Conservation (phyloP, 2,797 vertebrate species). For the Phylloscopus collybita region DNA sequence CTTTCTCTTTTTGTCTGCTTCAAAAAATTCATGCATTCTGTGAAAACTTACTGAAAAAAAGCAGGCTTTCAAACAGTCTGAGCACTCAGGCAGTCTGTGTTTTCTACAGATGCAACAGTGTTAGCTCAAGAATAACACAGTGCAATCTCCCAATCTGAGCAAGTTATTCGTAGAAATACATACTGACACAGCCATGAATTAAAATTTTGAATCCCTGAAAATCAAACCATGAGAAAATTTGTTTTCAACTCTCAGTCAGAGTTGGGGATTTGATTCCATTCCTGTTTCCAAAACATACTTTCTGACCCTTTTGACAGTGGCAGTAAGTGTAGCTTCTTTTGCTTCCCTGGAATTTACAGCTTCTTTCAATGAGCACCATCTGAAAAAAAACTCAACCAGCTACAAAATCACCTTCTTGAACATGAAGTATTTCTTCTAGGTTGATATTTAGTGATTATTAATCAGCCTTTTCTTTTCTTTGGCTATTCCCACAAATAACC, state of each 20-base stretch:
- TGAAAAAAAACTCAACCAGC: accelerated
- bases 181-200: neutral
- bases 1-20: neutral
- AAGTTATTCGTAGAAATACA: neutral
- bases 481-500: neutral
- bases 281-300: neutral
- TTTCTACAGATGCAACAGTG: neutral
- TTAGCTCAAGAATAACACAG: neutral
- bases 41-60: neutral
- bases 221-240: neutral
- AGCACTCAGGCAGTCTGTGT: neutral
- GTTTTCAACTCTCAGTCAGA: neutral
- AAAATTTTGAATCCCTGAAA: neutral
- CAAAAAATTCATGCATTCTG: neutral
- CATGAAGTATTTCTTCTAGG: neutral
- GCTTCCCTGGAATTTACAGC: neutral
- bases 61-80: neutral
- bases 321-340: neutral
- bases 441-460: neutral
- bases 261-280: neutral
- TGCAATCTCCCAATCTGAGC: neutral
- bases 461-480: neutral
- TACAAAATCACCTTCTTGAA: neutral
- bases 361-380: neutral
- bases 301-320: neutral